Base-by-base conservation (phyloP, 2,888 invertebrate species). In the Andrena hattorfiana region DNA sequence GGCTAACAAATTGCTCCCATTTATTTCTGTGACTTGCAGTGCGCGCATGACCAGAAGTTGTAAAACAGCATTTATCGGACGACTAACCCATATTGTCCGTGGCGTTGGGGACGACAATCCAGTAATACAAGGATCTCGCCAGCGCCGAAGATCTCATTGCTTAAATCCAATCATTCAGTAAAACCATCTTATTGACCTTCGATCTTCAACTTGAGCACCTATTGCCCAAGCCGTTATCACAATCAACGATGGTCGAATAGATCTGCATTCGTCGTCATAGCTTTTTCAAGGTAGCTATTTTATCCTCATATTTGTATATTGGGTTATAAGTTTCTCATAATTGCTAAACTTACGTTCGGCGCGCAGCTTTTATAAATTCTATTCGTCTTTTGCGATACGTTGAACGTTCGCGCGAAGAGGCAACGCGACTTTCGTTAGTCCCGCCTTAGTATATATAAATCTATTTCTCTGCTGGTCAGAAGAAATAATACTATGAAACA, bases 61-160 rank as follows among this genome's bases (percentile, higher is more conserved):
- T 92, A 94, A 94, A 94, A 93, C 93, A 92, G 92, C 93, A 93
- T 93, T 94, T 93, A 94, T 94, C 93, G 94, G 94, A 94, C 94
- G 94, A 94, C 93, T 94, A 94, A 94, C 93, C 93, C 93, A 94
- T 93, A 93, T 94, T 94, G 93, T 92, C 93, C 94, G 93, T 92
- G 93, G 92, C 91, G 92, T 92, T 90, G 92, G 91, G 89, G 92
- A 92, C 89, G 90, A 87, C 84, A 89, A 73, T 87, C 87, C 91
- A 84, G 91, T 92, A 86, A 90, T 88, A 81, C 92, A 91, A 86
- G 89, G 91, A 89, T 92, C 93, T 85, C 92, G 89, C 81, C 93
- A 92, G 86, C 93, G 92, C 79, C 91, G 94, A 90, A 92, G 92
- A 89, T 92, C 92, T 86, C 93, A 90, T 86, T 93, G 93, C 87